Evolutionary conservation across 2,113 vertebrate genomes (phyloP).

Genomic region (Campylomormyrus tamandua): DNA sequence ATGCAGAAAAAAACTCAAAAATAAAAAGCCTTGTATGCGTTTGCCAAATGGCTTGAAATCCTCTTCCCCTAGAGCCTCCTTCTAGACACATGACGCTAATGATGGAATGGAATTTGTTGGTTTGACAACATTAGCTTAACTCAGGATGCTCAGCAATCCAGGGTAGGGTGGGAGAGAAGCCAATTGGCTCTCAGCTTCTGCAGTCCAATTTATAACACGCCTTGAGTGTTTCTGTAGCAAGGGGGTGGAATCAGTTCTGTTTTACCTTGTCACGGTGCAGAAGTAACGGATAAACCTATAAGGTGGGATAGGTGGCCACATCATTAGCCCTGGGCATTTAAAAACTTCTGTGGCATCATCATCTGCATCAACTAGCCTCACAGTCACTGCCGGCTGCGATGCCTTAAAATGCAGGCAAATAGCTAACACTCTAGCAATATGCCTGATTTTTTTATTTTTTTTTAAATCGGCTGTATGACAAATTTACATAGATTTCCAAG

Average conservation of each 20-base stretch:
- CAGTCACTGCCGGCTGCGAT: background rate
- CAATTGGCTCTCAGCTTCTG: background rate
- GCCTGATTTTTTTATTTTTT: background rate
- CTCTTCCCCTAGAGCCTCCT: background rate
- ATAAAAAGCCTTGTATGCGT: background rate
- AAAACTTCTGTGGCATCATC: background rate
- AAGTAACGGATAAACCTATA: background rate
- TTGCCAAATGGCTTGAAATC: constrained; percentile 10
- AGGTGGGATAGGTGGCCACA: background rate
- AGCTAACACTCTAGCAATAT: background rate
- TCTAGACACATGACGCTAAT: background rate
- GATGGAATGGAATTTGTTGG: constrained; percentile 3
- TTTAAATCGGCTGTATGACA: background rate
- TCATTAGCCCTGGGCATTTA: background rate
- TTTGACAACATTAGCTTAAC: background rate
- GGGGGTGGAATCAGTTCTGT: background rate
- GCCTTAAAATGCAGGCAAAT: background rate
- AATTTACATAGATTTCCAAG: background rate
- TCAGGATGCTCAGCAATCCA: background rate
- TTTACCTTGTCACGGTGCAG: background rate
- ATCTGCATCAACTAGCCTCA: background rate
- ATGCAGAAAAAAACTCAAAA: background rate
- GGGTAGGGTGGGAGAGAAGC: background rate
- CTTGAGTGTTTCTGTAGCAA: background rate
- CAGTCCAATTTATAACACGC: background rate